Percentiles rank a stretch among this genome's conserved stretches.
These are phyloP conservation scores for Galeopsomyia nigrocyanea DNA, from an alignment of 2,888 invertebrate species.

Conservation along the genomic window DNA sequence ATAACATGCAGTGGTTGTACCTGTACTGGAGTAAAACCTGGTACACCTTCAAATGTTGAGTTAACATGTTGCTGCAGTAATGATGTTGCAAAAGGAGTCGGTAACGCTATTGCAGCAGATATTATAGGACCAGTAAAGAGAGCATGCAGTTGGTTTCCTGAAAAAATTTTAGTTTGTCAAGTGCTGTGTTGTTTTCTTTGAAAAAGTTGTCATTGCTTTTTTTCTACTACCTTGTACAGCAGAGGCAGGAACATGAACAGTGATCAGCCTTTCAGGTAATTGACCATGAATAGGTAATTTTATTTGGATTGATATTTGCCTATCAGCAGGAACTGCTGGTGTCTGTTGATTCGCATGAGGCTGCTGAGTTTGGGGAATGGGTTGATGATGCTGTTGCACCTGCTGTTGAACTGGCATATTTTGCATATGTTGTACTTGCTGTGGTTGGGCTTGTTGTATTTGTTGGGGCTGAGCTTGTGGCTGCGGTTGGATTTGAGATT, in stretches of 20 bases:
- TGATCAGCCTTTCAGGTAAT: constrained; percentile 80
- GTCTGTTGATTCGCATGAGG: constrained; percentile 64
- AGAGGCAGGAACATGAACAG: constrained; percentile 91
- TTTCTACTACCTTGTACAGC: constrained; percentile 78
- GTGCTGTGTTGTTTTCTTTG: too few relatives aligned
- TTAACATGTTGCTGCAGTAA: constrained; percentile 92
- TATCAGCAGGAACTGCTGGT: constrained; percentile 69
- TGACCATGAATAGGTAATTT: constrained; percentile 86
- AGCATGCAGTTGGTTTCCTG: constrained; percentile 74
- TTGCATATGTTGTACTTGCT: constrained; percentile 48
- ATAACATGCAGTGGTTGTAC: constrained; percentile 62
- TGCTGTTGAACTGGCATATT: constrained; percentile 42
- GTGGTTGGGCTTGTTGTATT: constrained; percentile 50
- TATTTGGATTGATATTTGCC: constrained; percentile 74
- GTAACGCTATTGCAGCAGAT: constrained; percentile 90
- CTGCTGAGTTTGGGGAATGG: constrained; percentile 53
- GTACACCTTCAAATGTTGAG: constrained; percentile 77
- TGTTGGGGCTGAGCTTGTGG: constrained; percentile 46
- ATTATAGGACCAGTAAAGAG: constrained; percentile 90
- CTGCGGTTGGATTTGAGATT: constrained; percentile 47
- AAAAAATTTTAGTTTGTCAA: constrained; percentile 37
- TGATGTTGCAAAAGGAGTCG: constrained; percentile 84
- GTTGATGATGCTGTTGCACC: constrained; percentile 50
- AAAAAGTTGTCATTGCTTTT: not conserved
- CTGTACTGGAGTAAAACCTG: constrained; percentile 65